These are phyloP conservation scores for Drosophila kokeensis DNA, from an alignment of 2,888 invertebrate species.

Conservation along the genomic window DNA sequence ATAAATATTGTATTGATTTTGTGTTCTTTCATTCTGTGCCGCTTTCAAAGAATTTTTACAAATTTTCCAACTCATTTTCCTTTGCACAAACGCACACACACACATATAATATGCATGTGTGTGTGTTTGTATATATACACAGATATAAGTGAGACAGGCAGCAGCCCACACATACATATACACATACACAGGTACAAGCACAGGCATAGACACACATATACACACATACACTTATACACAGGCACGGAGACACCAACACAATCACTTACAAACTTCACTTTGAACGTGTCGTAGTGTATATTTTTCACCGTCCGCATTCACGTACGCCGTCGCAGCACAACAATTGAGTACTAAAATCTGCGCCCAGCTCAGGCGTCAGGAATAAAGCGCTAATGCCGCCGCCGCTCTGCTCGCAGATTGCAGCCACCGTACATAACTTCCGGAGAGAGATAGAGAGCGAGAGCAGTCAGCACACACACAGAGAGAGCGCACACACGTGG, in stretches of 20 bases:
- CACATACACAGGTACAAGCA: conserved; percentile 1
- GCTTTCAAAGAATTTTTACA: conserved; percentile 8
- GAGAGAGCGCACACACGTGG: background rate
- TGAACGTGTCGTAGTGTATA: conserved; percentile 34
- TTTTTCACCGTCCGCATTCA: conserved; percentile 73
- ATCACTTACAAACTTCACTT: conserved; percentile 36
- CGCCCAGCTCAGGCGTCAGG: conserved; percentile 65
- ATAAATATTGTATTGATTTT: conserved; percentile 1
- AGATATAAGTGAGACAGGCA: conserved; percentile 13
- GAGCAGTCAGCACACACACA: background rate
- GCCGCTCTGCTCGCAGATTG: conserved; percentile 42
- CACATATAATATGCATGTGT: conserved; percentile 4
- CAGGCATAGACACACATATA: background rate
- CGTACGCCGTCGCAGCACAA: conserved; percentile 83
- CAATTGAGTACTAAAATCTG: conserved; percentile 84
- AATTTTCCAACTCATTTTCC: conserved; percentile 36
- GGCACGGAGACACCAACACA: conserved; percentile 34
- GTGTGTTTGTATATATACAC: conserved; percentile 1
- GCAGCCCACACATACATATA: background rate
- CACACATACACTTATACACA: conserved; percentile 19
- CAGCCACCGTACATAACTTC: conserved; percentile 68
- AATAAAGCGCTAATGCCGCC: conserved; percentile 39
- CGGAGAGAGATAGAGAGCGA: conserved; percentile 46
- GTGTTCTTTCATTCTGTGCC: conserved; percentile 13
- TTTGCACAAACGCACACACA: conserved; percentile 13